These are phyloP conservation scores for Amblyornis subalaris DNA, from an alignment of 2,113 vertebrate species.

Conservation along the genomic window DNA sequence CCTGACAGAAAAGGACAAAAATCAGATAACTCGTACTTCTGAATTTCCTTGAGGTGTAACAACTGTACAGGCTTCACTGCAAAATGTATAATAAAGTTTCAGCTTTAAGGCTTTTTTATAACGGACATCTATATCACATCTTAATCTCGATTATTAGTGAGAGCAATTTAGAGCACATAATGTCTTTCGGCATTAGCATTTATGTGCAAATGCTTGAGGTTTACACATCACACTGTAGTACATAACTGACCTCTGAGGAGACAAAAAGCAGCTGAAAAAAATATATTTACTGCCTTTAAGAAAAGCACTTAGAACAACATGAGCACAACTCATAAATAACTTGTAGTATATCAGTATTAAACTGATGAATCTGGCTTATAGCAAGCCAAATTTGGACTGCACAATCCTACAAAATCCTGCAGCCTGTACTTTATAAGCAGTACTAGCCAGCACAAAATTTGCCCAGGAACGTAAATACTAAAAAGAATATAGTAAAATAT, in stretches of 20 bases:
- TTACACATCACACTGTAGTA: not conserved
- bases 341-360: not conserved
- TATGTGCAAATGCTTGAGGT: not conserved
- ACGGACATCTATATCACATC: not conserved
- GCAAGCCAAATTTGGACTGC: not conserved
- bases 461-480: not conserved
- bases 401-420: not conserved
- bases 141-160: not conserved
- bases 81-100: not conserved
- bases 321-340: not conserved
- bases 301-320: not conserved
- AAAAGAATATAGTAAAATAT: not conserved
- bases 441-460: not conserved
- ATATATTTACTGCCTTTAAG: not conserved
- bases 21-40: not conserved
- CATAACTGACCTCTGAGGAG: not conserved
- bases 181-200: not conserved
- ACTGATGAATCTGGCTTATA: not conserved
- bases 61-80: not conserved
- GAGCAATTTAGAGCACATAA: not conserved
- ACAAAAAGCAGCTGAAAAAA: not conserved
- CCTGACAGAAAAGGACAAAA: not conserved
- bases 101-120: not conserved
- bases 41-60: not conserved
- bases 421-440: not conserved